Percentiles rank a stretch among this genome's conserved stretches.
Evolutionary conservation across 2,113 vertebrate genomes (phyloP).

Genomic region (Cynoglossus semilaevis): DNA sequence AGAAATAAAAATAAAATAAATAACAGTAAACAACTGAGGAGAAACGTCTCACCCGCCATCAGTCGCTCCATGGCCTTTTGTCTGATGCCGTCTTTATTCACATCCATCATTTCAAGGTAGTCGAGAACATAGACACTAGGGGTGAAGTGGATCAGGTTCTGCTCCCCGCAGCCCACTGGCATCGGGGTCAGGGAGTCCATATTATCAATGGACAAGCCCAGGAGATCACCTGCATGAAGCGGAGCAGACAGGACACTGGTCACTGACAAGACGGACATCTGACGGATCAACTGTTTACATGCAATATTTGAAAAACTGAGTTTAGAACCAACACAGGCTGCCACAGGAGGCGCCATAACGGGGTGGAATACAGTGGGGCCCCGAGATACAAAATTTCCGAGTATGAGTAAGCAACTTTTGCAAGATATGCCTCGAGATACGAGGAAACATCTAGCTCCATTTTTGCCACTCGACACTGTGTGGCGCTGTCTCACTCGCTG

Average conservation of each 20-base stretch:
- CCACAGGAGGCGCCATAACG: no score
- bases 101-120: slow-evolving; percentile 78
- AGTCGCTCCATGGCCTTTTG: slow-evolving; percentile 76
- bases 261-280: background rate
- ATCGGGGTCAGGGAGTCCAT: slow-evolving; percentile 81
- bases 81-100: slow-evolving; percentile 72
- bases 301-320: background rate
- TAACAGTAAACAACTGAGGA: background rate
- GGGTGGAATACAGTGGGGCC: no score
- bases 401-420: no score
- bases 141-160: slow-evolving; percentile 91
- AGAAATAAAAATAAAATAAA: background rate
- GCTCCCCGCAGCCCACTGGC: slow-evolving; percentile 87
- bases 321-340: no score
- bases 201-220: slow-evolving; percentile 80
- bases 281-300: background rate
- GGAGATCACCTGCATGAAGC: slow-evolving; percentile 79
- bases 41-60: slow-evolving; percentile 77
- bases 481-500: no score
- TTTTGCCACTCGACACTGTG: no score
- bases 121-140: slow-evolving; percentile 84
- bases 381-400: no score
- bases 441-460: no score
- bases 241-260: background rate
- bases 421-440: no score